Evolutionary conservation across 2,113 vertebrate genomes (phyloP).

Genomic region (Eudorcas thomsonii): DNA sequence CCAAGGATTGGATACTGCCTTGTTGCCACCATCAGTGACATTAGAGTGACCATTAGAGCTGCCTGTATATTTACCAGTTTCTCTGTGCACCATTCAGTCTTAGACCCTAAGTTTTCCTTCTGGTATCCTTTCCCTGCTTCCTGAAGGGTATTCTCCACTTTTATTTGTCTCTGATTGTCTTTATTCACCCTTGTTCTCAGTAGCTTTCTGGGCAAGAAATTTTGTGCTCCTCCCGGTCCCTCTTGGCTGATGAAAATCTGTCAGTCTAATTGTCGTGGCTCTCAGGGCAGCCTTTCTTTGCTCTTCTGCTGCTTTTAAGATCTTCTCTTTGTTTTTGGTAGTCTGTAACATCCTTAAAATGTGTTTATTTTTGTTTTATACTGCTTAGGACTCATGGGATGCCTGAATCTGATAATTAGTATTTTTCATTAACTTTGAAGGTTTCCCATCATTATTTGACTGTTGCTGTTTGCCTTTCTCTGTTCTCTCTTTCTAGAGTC

Average conservation of each 20-base stretch:
- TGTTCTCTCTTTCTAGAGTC: background rate
- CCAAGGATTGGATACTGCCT: background rate
- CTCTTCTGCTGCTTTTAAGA: background rate
- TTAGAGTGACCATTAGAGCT: background rate
- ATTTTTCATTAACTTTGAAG: background rate
- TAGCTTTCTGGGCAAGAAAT: background rate
- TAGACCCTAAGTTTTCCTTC: background rate
- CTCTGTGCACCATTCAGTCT: background rate
- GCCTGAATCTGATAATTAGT: background rate
- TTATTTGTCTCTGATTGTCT: background rate
- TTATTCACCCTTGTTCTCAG: background rate
- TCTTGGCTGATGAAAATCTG: background rate
- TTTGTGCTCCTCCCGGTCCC: background rate
- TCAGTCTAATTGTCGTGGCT: background rate
- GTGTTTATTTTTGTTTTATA: slow-evolving; percentile 10
- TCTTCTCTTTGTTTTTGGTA: background rate
- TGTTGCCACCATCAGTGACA: background rate
- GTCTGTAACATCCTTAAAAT: background rate
- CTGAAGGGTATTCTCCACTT: background rate
- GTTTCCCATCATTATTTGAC: background rate
- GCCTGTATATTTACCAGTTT: background rate
- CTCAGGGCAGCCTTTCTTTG: background rate
- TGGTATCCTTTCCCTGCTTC: background rate
- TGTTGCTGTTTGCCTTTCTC: background rate
- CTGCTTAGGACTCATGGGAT: background rate